Base-by-base conservation (phyloP, 2,797 vertebrate genomes). In the Lepilemur septentrionalis region DNA sequence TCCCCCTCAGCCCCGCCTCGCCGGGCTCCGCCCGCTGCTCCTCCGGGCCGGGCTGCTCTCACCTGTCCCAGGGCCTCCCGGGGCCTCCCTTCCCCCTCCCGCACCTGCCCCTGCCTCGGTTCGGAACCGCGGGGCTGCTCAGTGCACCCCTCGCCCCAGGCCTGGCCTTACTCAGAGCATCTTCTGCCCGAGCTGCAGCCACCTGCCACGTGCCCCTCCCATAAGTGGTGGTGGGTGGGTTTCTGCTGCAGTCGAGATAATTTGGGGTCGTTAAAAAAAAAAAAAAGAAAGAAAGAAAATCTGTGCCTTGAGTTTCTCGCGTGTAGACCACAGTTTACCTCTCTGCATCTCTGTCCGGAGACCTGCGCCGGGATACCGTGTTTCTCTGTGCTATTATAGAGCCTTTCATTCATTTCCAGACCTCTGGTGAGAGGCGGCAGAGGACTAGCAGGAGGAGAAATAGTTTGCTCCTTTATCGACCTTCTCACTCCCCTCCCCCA, bases 361-460 rank as follows among this genome's bases (percentile, higher is more conserved):
- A 48, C 32, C 30, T 15, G 79, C n/a, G 2, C 41, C 5, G 32
- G 43, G n/a, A n/a, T 50, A 55, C 17, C 8, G 25, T 12, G 14
- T 88, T 69, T 32, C 6, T 79, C 75, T 20, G 0, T 22, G 82
- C 67, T 1, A 0, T n/a, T 28, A 4, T 22, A 20, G 32, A 23
- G 78, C 61, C 73, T 55, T 75, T 83, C 97, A 96, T 97, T 98
- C 96, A 97, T 95, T 95, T 32, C 35, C 90, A 67, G 57, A 41
- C 41, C 13, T 7, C 32, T 2, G 91, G 32, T 13, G 78, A 30
- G 89, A 41, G 81, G 91, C 89, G 9, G 93, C 73, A 0, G 59
- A 41, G 80, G 20, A 81, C 43, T 10, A 13, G 55, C 43, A 0
- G 55, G 8, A 17, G 43, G 67, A 38, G 48, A n/a, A 61, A 9